Evolutionary conservation across 2,888 invertebrate genomes (phyloP), one percentile per base, ranked within the genome.

Genomic region (Amblyjoppa proteus): DNA sequence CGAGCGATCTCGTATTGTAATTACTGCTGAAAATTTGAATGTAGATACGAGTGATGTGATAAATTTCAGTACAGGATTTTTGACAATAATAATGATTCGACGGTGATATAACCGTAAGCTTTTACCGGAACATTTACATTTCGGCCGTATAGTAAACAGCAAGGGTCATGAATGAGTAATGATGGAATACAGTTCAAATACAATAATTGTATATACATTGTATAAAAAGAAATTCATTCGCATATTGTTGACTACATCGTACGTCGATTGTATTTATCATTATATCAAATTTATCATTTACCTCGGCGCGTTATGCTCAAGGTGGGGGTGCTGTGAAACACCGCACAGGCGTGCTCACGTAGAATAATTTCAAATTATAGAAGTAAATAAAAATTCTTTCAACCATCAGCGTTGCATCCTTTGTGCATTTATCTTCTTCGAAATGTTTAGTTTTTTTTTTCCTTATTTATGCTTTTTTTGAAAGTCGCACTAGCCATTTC

Each of bases 1-100:
- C 0, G 38, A 7, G 7, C 7, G 38, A 38, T 38, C 7, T 38
- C 9, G 61, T 69, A 49, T 78, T 78, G 58, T 69, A 78, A 83
- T 83, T 83, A 83, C 58, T 68, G 34, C 38, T 73, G 69, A 49
- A 83, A 83, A 83, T 83, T 74, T 7, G 78, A 83, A 83, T 78
- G 69, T 73, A 78, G 45, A 74, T 78, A 69, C 74, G 68, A n/a
- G 41, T 41, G 31, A 7, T 68, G 16, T 49, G 38, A 20, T 53
- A 11, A 4, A 20, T 6, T 34, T 16, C 71, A 20, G 31, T 71
- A 28, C 34, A 56, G n/a, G 13, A 16, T 38, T 38, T 34, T 38
- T 56, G 16, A 53, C n/a, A 38, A 71, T 56, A 34, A 38, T 34
- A 71, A 56, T 34, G n/a, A 34, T 71, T 56, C 38, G 38, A 9